phyloP scores from a whole-genome alignment of 2,797 vertebrate genomes.

The Rallus crepitans region DNA sequence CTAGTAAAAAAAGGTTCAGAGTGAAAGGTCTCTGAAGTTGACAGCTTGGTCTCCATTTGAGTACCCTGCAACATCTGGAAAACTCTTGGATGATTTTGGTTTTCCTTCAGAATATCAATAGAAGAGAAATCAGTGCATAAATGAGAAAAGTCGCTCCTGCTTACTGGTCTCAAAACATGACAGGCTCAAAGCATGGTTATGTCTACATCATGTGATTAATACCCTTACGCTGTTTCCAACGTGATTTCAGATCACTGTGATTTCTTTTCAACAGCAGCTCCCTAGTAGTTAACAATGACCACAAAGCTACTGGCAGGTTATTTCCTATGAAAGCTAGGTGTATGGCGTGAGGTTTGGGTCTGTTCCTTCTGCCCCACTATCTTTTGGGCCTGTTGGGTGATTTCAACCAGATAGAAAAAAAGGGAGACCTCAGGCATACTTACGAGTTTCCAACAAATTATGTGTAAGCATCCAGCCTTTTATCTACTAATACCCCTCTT shows the following conservation, averaged over 20 bases:
- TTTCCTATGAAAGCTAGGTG: not conserved
- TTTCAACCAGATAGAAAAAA: not conserved
- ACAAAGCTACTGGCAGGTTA: not conserved
- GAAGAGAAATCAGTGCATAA: not conserved
- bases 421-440: not conserved
- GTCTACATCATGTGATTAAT: not conserved
- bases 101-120: conserved; percentile 17
- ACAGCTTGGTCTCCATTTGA: not conserved
- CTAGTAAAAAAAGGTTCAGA: not conserved
- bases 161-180: not conserved
- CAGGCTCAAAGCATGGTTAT: not conserved
- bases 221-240: not conserved
- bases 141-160: not conserved
- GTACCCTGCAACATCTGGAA: not conserved
- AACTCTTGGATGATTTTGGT: not conserved
- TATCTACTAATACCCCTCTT: not conserved
- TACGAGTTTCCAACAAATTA: not conserved
- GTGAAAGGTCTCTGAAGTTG: not conserved
- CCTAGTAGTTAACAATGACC: not conserved
- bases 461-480: not conserved
- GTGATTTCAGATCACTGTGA: fast-evolving
- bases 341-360: not conserved
- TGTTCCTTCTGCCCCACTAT: not conserved
- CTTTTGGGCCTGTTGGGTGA: not conserved
- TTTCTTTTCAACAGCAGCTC: not conserved